Percentiles rank a stretch among this genome's conserved stretches.
Conservation (phyloP, 2,888 invertebrate genomes). For the Meliscaeva auricollis region DNA sequence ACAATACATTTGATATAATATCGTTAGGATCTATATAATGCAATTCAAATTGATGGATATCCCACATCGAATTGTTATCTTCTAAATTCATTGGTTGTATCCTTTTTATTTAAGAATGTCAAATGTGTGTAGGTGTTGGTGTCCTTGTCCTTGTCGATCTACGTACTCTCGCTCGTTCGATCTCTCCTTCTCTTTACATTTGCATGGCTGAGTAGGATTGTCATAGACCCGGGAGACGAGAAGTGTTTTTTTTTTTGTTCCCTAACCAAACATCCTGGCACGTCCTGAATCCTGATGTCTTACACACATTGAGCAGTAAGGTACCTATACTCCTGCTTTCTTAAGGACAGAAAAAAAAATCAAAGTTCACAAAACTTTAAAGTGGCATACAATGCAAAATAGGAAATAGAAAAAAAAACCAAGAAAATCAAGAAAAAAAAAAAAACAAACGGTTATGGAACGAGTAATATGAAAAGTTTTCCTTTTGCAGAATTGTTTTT, state of each 20-base stretch:
- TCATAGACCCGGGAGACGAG: conserved; percentile 29
- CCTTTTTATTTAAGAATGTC: conserved; percentile 41
- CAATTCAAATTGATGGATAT: conserved; percentile 69
- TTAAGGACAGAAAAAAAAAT: conserved; percentile 24
- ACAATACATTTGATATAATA: conserved; percentile 65
- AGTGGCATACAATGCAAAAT: conserved; percentile 44
- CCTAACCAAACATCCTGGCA: conserved; percentile 22
- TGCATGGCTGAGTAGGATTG: conserved; percentile 42
- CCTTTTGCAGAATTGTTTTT: conserved; percentile 62
- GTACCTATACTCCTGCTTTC: conserved; percentile 12
- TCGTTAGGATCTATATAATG: conserved; percentile 65
- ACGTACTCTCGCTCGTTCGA: not conserved
- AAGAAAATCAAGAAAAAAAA: conserved; percentile 19
- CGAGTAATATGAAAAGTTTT: conserved; percentile 75
- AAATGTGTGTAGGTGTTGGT: not conserved
- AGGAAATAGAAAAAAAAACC: conserved; percentile 31
- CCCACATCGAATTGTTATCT: conserved; percentile 57
- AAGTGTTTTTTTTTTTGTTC: conserved; percentile 6
- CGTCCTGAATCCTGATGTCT: conserved; percentile 2
- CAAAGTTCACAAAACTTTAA: conserved; percentile 64
- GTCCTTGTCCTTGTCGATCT: not conserved
- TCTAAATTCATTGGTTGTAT: conserved; percentile 64
- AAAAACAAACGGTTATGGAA: conserved; percentile 41
- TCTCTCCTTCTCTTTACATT: not conserved
- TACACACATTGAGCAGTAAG: conserved; percentile 36